A percentile compares a stretch with the other conserved stretches of the same genome.
Conservation (phyloP, 2,113 vertebrate species). For the Campylorhamphus procurvoides region DNA sequence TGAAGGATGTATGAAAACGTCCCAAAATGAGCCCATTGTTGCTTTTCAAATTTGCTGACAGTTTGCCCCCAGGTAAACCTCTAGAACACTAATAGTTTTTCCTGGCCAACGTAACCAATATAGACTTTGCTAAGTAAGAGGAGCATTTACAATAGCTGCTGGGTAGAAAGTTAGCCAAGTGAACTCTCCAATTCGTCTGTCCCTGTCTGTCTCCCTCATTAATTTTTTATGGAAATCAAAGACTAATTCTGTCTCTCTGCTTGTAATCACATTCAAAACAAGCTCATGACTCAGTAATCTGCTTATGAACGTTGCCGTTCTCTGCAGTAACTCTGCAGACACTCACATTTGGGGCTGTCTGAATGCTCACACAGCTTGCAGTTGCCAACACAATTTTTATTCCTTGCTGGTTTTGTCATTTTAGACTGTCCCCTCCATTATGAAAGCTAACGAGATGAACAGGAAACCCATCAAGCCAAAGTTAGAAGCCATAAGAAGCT, state of each 20-base stretch:
- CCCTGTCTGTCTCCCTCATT: conserved; percentile 10
- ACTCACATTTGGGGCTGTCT: neutral
- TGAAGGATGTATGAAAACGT: conserved; percentile 18
- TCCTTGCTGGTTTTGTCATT: neutral
- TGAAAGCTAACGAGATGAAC: conserved; percentile 39
- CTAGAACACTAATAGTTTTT: neutral
- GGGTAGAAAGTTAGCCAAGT: conserved; percentile 44
- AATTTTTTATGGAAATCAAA: conserved; percentile 49
- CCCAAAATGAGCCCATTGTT: neutral
- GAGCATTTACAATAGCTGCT: conserved; percentile 33
- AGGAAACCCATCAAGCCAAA: conserved; percentile 52
- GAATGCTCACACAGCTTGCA: conserved; percentile 25
- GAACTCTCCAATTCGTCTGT: conserved; percentile 41
- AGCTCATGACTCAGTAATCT: conserved; percentile 46
- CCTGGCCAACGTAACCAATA: neutral
- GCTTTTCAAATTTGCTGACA: conserved; percentile 19
- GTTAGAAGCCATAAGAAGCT: conserved; percentile 24
- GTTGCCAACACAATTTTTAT: conserved; percentile 30
- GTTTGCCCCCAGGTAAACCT: conserved; percentile 7
- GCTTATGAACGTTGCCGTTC: conserved; percentile 1
- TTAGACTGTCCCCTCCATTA: conserved; percentile 32
- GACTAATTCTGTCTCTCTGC: conserved; percentile 36
- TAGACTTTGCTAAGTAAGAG: conserved; percentile 23
- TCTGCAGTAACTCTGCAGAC: conserved; percentile 20
- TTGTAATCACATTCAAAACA: conserved; percentile 52